Base-by-base conservation (phyloP, 2,797 vertebrate genomes). In the Paedocypris micromegethes region DNA sequence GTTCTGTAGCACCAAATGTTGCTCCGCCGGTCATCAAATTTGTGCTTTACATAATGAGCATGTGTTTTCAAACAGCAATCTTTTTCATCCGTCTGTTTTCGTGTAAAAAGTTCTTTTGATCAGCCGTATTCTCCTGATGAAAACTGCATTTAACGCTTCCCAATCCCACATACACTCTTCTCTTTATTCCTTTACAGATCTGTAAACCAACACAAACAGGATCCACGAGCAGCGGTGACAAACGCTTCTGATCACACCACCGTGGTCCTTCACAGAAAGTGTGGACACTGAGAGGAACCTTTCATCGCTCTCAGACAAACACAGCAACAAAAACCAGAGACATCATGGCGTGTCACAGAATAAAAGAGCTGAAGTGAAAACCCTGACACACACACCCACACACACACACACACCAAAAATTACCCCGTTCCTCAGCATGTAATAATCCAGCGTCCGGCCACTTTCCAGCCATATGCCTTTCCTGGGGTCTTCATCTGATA, bases 401-500 rank as follows among this genome's bases (percentile, higher is more conserved):
- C 23, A 23, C 23, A 23, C 23, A 23, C 23, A 23, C 23, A 60
- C 49, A 72, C 52, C 55, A 62, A 52, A 69, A 7, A 6, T 9
- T 93, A 98, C 96, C 90, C 96, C 96, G 62, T 96, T 98, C 76
- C 96, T 89, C 71, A 98, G 88, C 96, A 98, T 98, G 84, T 98
- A 98, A 81, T 98, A 98, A 88, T 98, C 96, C 88, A 98, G 86
- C 0, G 94, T 95, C 79, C 94, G 92, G 76, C 93, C 95, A 6
- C 94, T 93, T 78, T 98, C 96, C 62, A 98, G 86, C 96, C 96
- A 98, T 80, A 98, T 98, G 76, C 96, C 96, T 87, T 98, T 98
- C 45, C 93, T 89, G 45, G 96, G 96, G 82, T 98, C 96, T 44
- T 98, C 96, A 63, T 98, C 96, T 1, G 96, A 97, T 59, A 98